These are phyloP conservation scores for Nysson spinosus DNA, from an alignment of 2,888 invertebrate species.

Conservation along the genomic window DNA sequence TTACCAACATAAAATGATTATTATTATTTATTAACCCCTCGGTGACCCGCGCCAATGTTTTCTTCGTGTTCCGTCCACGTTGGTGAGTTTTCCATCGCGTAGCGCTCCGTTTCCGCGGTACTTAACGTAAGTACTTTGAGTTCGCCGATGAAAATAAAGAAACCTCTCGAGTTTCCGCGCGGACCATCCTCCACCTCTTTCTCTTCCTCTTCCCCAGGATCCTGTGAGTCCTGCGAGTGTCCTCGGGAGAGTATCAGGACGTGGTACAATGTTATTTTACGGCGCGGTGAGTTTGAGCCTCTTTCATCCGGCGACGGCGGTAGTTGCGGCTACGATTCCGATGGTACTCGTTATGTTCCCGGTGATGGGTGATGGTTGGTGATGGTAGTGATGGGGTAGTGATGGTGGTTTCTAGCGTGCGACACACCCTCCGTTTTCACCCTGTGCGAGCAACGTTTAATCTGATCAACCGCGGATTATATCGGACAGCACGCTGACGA, in stretches of 20 bases:
- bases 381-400: conserved; percentile 32
- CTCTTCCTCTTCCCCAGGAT: conserved; percentile 16
- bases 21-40: no score
- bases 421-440: conserved; percentile 56
- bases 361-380: conserved; percentile 22
- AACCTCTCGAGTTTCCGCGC: conserved; percentile 49
- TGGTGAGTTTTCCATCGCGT: conserved; percentile 26
- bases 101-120: conserved; percentile 54
- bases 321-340: conserved; percentile 53
- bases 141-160: conserved; percentile 65
- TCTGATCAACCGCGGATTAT: conserved; percentile 77
- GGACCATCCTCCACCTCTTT: conserved; percentile 28
- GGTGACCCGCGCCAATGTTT: conserved; percentile 30
- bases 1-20: no score
- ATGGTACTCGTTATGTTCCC: conserved; percentile 44
- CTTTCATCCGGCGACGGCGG: conserved; percentile 74
- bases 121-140: conserved; percentile 69
- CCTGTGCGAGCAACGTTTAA: conserved; percentile 73
- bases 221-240: conserved; percentile 14
- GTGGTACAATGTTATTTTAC: conserved; percentile 77
- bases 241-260: conserved; percentile 38
- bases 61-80: conserved; percentile 30
- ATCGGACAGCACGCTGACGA: conserved; percentile 67
- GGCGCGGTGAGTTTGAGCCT: conserved; percentile 76
- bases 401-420: conserved; percentile 43